Evolutionary conservation across 2,888 invertebrate genomes (phyloP), one percentile per base, ranked within the genome.

Genomic region (Drosophila fulvimacula): DNA sequence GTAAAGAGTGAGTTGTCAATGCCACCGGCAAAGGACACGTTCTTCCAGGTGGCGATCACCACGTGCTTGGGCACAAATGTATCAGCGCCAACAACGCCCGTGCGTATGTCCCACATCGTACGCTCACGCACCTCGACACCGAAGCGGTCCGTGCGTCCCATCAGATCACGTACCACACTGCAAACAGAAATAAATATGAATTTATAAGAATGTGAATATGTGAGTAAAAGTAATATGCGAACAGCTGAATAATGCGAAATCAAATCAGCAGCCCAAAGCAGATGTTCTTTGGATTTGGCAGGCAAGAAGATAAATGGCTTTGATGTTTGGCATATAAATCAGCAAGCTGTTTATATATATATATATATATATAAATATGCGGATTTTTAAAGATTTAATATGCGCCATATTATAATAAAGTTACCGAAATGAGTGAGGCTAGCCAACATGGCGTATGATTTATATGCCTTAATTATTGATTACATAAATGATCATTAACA

Each of bases 41-140:
- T 98, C 92, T 97, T 97, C 99, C 99, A 99, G 0, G 99, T 99
- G 61, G 97, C 95, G 69, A 98, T 96, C 66, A 97, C 93, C 4
- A 96, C 97, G 90, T 98, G 98, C 90, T 98, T 97, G 0, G 99
- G 98, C 78, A 95, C 94, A 93, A 99, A 99, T 3, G 96, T 95
- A 46, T 97, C 96, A 0, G 98, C 96, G 0, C 99, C 98, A 30
- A 98, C 96, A 24, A 98, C 97, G 11, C 98, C 98, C 81, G 96
- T 95, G 49, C 97, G 95, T 66, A 98, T 95, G 90, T 98, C 98
- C 97, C 97, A 97, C 83, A 95, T 97, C 2, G 97, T 88, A 57
- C 98, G 94, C 91, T 97, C 97, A 44, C 97, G 94, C 92, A 97
- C 95, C 92, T 97, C 97, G 5, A 97, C 96, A 0, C 97, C 97